Conservation (phyloP, 2,888 invertebrate genomes). For the Antheraea yamamai region DNA sequence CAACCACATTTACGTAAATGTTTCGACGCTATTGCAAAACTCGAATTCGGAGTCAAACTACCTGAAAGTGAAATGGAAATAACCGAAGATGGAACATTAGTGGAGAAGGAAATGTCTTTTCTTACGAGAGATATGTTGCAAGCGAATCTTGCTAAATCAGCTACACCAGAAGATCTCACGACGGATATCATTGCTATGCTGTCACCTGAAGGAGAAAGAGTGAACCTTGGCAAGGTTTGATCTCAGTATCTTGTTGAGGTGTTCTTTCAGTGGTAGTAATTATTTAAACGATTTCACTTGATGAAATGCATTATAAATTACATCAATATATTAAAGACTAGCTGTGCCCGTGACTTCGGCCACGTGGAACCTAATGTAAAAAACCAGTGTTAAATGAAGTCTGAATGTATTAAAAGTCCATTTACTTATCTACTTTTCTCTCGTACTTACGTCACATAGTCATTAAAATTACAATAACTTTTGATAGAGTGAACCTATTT, state of each 20-base stretch:
- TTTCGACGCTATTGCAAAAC: slow-evolving; percentile 90
- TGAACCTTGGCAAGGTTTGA: slow-evolving; percentile 86
- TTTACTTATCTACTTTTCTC: too few relatives aligned
- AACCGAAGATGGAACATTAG: slow-evolving; percentile 73
- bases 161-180: slow-evolving; percentile 80
- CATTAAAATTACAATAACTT: too few relatives aligned
- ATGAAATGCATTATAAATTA: too few relatives aligned
- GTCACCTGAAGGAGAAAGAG: slow-evolving; percentile 93
- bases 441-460: too few relatives aligned
- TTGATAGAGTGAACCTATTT: too few relatives aligned
- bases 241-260: neutral
- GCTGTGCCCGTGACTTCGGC: too few relatives aligned
- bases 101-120: slow-evolving; percentile 73
- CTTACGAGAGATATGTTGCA: slow-evolving; percentile 66
- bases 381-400: too few relatives aligned
- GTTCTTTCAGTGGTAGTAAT: too few relatives aligned
- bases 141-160: slow-evolving; percentile 65
- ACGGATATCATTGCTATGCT: slow-evolving; percentile 95
- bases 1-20: slow-evolving; percentile 95
- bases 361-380: too few relatives aligned
- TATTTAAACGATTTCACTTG: too few relatives aligned
- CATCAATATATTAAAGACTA: too few relatives aligned
- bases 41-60: slow-evolving; percentile 87
- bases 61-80: slow-evolving; percentile 79
- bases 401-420: too few relatives aligned